Evolutionary conservation across 2,113 vertebrate genomes (phyloP).

Genomic region (Deroptyus accipitrinus): DNA sequence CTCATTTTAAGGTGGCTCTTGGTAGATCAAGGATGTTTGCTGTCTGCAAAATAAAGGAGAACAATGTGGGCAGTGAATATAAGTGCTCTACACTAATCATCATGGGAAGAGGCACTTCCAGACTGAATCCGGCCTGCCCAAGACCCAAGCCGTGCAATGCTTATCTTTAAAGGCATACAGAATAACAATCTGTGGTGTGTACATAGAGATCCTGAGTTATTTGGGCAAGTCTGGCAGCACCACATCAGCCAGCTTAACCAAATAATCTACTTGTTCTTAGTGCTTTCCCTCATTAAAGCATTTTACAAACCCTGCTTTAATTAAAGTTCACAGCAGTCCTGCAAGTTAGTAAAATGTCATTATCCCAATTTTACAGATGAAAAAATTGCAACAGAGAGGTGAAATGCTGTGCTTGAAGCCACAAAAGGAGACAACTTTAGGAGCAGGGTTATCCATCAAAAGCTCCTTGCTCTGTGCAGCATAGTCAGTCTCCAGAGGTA

Average conservation of each 20-base stretch:
- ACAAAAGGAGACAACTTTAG: neutral
- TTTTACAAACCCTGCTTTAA: slow-evolving; percentile 39
- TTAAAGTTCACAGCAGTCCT: slow-evolving; percentile 58
- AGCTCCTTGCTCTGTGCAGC: neutral
- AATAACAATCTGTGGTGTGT: neutral
- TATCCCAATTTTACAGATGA: slow-evolving; percentile 64
- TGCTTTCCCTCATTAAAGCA: slow-evolving; percentile 51
- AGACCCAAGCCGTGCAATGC: neutral
- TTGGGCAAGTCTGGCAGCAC: neutral
- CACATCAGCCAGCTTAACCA: slow-evolving; percentile 13
- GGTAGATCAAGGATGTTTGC: neutral
- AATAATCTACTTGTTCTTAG: slow-evolving; percentile 11
- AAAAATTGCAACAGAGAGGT: slow-evolving; percentile 35
- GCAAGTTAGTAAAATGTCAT: slow-evolving; percentile 31
- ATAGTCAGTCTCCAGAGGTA: neutral
- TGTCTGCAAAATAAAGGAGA: neutral
- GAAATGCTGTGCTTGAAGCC: slow-evolving; percentile 20
- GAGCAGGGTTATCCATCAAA: neutral
- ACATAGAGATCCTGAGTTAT: neutral
- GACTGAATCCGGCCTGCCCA: neutral
- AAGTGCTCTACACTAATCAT: neutral
- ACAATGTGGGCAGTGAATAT: neutral
- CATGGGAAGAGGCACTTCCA: neutral
- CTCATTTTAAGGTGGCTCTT: neutral
- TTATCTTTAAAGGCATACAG: neutral